Evolutionary conservation across 2,113 vertebrate genomes (phyloP), one percentile per base, ranked within the genome.

Genomic region (Myrmophylax atrothorax): DNA sequence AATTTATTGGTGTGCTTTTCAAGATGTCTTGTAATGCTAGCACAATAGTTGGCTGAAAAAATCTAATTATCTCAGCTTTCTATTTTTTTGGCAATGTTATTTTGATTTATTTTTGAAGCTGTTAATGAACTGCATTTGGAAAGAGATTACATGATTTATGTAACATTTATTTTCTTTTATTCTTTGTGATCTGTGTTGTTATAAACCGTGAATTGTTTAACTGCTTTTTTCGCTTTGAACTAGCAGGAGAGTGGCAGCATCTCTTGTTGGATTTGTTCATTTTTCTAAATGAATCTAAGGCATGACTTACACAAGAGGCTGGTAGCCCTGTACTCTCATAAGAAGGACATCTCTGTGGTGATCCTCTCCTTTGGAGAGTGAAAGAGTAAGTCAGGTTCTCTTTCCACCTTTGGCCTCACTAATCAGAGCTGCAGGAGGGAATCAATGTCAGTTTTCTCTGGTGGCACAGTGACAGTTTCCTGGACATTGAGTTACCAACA

Each of bases 161-260:
- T 95, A 94, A 70, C 81, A 47, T 95, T 96, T 96, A 95, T 97
- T 97, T 97, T 90, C 81, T 95, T 95, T 96, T 95, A 87, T 95
- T 95, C 94, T 94, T 97, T 95, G 83, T 96, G 94, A 96, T 96
- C 90, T 94, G 88, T 49, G 70, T 97, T 89, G 84, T 96, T 96
- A 95, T 74, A 83, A 95, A 89, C 76, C 78, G 86, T 86, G 93
- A 93, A 94, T 96, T 95, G 94, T 94, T 97, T 96, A 97, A 96
- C 77, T 93, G 91, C 10, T 77, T 84, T 79, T 84, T 93, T 75
- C 88, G 68, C 97, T 97, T 97, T 97, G 95, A 97, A 97, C 94
- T 97, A 84, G 58, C 31, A 84, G 81, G 85, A 92, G 68, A 94
- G 70, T 94, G 94, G 90, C 94, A 95, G 90, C 33, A 60, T 90